A percentile compares a stretch with the other conserved stretches of the same genome.
Conservation (phyloP, 2,888 invertebrate genomes). For the Chelonus formosanus region DNA sequence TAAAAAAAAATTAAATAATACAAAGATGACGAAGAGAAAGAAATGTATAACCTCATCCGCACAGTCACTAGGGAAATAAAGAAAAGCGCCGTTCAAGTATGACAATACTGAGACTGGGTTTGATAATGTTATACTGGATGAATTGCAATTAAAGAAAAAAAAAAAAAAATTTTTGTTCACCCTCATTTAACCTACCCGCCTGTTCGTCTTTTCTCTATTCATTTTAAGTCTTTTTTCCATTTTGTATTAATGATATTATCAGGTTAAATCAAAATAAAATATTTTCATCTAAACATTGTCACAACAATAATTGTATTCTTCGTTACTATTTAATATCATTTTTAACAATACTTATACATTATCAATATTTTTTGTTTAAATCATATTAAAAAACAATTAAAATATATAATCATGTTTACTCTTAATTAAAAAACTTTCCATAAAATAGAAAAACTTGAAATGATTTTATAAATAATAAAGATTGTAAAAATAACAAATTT, state of each 20-base stretch:
- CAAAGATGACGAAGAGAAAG: slow-evolving; percentile 43
- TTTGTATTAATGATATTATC: slow-evolving; percentile 53
- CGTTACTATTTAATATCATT: neutral
- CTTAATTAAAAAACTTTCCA: too few species aligned
- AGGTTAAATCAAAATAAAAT: slow-evolving; percentile 41
- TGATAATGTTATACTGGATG: slow-evolving; percentile 53
- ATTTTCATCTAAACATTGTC: slow-evolving; percentile 48
- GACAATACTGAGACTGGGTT: slow-evolving; percentile 57
- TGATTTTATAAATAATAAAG: too few species aligned
- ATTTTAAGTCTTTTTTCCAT: slow-evolving; percentile 19
- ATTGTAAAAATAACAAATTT: too few species aligned
- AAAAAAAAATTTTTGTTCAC: slow-evolving; percentile 56
- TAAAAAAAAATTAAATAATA: slow-evolving; percentile 31
- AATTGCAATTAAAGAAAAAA: slow-evolving; percentile 59
- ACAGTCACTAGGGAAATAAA: slow-evolving; percentile 65
- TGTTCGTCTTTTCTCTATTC: slow-evolving; percentile 12
- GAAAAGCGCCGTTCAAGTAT: slow-evolving; percentile 61
- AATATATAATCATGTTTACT: too few species aligned
- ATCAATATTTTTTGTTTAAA: too few species aligned
- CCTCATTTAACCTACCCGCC: slow-evolving; percentile 48
- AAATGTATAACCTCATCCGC: slow-evolving; percentile 64
- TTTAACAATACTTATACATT: too few species aligned
- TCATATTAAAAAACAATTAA: too few species aligned
- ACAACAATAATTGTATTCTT: slow-evolving; percentile 36
- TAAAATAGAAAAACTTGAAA: too few species aligned